phyloP scores from a whole-genome alignment of 2,888 invertebrate species.

The Oithona nana region DNA sequence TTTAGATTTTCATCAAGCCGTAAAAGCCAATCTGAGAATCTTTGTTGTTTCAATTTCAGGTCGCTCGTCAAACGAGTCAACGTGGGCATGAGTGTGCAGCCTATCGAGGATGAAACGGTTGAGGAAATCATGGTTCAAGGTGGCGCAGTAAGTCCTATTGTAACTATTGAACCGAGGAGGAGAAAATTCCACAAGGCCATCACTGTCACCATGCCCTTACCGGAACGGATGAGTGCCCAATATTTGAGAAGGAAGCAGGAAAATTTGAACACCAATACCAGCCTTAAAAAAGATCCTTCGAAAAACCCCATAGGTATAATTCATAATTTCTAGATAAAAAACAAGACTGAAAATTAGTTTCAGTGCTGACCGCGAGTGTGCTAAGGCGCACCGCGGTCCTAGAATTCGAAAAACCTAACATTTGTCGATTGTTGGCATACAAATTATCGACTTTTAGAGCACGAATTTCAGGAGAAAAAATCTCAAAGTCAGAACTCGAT shows the following conservation, averaged over 20 bases:
- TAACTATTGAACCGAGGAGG: constrained; percentile 15
- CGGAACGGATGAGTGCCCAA: constrained; percentile 1
- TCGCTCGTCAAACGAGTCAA: not conserved
- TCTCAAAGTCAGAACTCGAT: no score
- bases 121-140: constrained; percentile 10
- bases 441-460: no score
- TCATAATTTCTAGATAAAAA: no score
- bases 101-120: not conserved
- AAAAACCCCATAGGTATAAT: not conserved
- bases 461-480: no score
- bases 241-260: not conserved
- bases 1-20: no score
- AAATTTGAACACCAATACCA: not conserved
- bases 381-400: no score
- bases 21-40: no score
- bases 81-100: constrained; percentile 11
- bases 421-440: no score
- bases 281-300: not conserved
- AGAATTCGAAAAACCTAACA: no score
- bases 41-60: no score
- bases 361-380: no score
- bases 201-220: constrained; percentile 13
- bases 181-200: constrained; percentile 15
- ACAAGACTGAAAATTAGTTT: no score
- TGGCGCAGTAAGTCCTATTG: constrained; percentile 5